Conservation (phyloP, 2,113 vertebrate genomes). For the Ptychochromis oligacanthus region DNA sequence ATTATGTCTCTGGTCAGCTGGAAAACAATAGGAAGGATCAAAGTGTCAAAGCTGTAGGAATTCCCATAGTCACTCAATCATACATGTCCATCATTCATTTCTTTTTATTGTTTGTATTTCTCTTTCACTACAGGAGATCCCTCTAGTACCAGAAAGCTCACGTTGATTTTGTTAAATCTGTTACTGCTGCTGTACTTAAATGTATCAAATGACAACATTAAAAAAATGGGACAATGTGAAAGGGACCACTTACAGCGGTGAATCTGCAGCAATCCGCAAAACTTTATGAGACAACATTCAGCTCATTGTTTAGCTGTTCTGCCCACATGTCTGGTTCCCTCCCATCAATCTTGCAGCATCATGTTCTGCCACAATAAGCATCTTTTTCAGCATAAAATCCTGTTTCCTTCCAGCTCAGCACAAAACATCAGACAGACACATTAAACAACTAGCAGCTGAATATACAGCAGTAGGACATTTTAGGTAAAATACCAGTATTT, state of each 20-base stretch:
- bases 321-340: neutral
- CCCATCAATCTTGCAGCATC: too few relatives aligned
- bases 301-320: neutral
- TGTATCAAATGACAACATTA: neutral
- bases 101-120: neutral
- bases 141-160: neutral
- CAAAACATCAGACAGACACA: neutral
- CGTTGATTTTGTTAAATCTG: neutral
- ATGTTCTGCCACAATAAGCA: too few relatives aligned
- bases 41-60: constrained; percentile 46
- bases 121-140: neutral
- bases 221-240: neutral
- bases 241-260: neutral
- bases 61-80: constrained; percentile 43
- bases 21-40: constrained; percentile 59
- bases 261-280: too few relatives aligned
- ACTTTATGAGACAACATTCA: neutral
- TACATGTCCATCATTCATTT: neutral
- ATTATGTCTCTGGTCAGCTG: constrained; percentile 60
- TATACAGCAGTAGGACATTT: too few relatives aligned
- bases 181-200: neutral
- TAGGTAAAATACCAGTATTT: neutral
- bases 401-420: too few relatives aligned
- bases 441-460: neutral
- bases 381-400: too few relatives aligned